Base-by-base conservation (phyloP, 2,888 invertebrate species). In the Mythimna pallens region DNA sequence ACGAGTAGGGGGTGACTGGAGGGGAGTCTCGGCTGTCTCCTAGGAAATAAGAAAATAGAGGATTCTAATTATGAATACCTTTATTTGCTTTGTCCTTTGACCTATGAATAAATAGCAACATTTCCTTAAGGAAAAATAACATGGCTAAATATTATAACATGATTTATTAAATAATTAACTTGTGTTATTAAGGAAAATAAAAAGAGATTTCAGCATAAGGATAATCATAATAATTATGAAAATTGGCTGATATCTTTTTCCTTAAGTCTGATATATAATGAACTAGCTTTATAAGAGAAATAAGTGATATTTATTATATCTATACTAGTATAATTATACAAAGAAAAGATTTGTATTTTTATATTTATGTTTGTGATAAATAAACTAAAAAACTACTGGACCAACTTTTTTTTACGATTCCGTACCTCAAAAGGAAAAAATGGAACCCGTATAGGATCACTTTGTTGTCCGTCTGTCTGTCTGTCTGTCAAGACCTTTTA, bases 21-120 rank as follows among this genome's bases (percentile, higher is more conserved):
- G 89, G 0, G 94, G 93, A 2, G 94, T 94, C 59, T 95, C 95
- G 14, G 90, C 80, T 14, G 94, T 94, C 36, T 95, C 95, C 95
- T 95, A 78, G 5, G 75, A 76, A 66, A 25, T 7, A 5, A n/a
- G 4, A 0, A 43, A 34, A 52, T 3, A 34, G 4, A 17, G n/a
- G n/a, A 8, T 30, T 30, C n/a, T 22, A 34, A 12, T 40, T 58
- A 6, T 14, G 14, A 14, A 30, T 30, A 30, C 30, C 3, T 30
- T 30, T 30, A 30, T 30, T 25, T 3, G 30, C 36, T 36, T 36
- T 36, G 8, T 30, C 9, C n/a, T 34, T 52, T 34, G 14, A 25
- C 14, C 1, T 22, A 22, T 8, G 9, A 55, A 17, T 4, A 6
- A 36, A 8, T 0, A 22, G 1, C 2, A 22, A 20, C 1, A 20